Evolutionary conservation across 2,888 invertebrate species (phyloP).

Genomic region (Lycaena phlaeas): DNA sequence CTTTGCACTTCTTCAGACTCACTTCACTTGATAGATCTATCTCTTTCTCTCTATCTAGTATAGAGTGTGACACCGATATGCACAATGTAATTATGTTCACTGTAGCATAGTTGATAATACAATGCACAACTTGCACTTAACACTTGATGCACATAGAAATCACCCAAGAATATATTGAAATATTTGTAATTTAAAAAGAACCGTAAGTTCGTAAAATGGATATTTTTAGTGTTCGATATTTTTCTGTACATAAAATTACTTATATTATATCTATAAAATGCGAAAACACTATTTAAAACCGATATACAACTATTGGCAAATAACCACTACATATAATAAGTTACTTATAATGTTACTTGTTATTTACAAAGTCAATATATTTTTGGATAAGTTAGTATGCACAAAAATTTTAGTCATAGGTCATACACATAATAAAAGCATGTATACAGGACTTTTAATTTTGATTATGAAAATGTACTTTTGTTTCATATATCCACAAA

Average conservation of each 20-base stretch:
- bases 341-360: no score
- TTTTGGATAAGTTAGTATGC: conserved; percentile 6
- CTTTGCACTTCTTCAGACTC: conserved; percentile 58
- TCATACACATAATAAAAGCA: background rate
- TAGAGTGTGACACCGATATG: conserved; percentile 54
- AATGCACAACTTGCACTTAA: conserved; percentile 47
- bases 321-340: no score
- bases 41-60: conserved; percentile 63
- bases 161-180: conserved; percentile 38
- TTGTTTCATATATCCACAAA: background rate
- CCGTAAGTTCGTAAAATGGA: conserved; percentile 17
- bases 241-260: no score
- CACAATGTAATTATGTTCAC: conserved; percentile 57
- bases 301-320: no score
- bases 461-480: background rate
- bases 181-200: conserved; percentile 11
- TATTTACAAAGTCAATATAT: conserved; percentile 1
- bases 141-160: conserved; percentile 50
- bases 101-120: conserved; percentile 52
- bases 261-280: no score
- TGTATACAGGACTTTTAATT: background rate
- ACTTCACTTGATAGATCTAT: conserved; percentile 40
- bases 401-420: conserved; percentile 3
- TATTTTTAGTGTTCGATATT: no score
- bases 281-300: no score